phyloP scores from a whole-genome alignment of 2,888 invertebrate species.

The Agapetus fuscipes region DNA sequence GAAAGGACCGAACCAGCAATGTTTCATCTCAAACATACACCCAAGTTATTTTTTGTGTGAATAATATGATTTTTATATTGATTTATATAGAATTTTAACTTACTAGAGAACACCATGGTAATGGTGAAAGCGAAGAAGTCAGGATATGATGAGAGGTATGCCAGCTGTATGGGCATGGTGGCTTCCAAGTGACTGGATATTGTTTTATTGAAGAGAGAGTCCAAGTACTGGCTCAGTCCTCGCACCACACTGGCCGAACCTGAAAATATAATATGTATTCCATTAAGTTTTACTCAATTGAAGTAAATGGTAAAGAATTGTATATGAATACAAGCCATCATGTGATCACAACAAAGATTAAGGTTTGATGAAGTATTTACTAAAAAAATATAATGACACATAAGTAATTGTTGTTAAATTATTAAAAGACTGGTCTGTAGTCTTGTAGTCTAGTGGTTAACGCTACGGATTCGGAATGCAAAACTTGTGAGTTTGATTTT shows the following conservation, averaged over 20 bases:
- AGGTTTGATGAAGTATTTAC: too few species aligned
- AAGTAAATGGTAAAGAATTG: too few species aligned
- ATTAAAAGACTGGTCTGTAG: too few species aligned
- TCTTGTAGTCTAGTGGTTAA: too few species aligned
- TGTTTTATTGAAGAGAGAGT: constrained; percentile 54
- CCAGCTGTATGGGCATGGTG: constrained; percentile 55
- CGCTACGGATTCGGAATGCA: too few species aligned
- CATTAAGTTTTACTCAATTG: constrained; percentile 6
- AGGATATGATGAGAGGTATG: constrained; percentile 59
- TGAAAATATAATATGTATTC: constrained; percentile 29
- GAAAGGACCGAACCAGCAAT: too few species aligned
- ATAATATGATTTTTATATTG: too few species aligned
- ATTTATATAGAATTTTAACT: constrained; percentile 16
- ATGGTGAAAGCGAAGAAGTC: constrained; percentile 68
- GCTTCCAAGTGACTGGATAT: constrained; percentile 54
- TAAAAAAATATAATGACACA: too few species aligned
- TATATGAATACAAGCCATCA: constrained; percentile 4
- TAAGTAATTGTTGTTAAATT: too few species aligned
- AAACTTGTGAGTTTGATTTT: too few species aligned
- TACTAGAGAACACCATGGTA: constrained; percentile 60
- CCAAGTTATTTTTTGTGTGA: too few species aligned
- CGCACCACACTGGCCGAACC: constrained; percentile 79
- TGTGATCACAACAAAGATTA: background rate
- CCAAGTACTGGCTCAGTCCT: constrained; percentile 69
- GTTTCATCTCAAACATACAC: too few species aligned